Percentiles rank a stretch among this genome's conserved stretches.
phyloP scores from a whole-genome alignment of 2,888 invertebrate species.

The Muschampia plurimacula region DNA sequence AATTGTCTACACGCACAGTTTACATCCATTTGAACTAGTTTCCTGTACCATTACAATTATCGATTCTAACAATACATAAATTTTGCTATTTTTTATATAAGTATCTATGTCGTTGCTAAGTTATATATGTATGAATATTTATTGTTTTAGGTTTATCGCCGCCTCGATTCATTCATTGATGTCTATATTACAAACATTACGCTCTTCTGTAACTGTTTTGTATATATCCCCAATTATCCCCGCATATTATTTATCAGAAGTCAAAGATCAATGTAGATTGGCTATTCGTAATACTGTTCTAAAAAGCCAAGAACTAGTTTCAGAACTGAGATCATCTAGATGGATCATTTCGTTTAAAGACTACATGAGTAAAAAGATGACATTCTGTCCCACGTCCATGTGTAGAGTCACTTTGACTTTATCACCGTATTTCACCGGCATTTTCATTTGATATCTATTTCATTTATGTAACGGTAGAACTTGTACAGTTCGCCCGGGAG shows the following conservation, averaged over 20 bases:
- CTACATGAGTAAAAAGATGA: slow-evolving; percentile 80
- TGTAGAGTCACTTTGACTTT: slow-evolving; percentile 72
- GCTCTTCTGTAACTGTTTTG: slow-evolving; percentile 64
- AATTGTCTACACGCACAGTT: slow-evolving; percentile 35
- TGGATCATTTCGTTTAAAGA: slow-evolving; percentile 74
- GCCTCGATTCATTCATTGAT: slow-evolving; percentile 69
- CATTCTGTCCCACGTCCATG: slow-evolving; percentile 78
- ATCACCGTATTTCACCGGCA: slow-evolving; percentile 76
- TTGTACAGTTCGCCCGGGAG: too few relatives aligned
- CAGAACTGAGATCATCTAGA: slow-evolving; percentile 59
- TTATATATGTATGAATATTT: slow-evolving; percentile 52
- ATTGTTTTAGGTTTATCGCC: slow-evolving; percentile 84
- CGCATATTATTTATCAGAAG: slow-evolving; percentile 60
- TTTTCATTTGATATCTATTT: slow-evolving; percentile 61
- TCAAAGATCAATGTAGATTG: slow-evolving; percentile 60
- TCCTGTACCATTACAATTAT: slow-evolving; percentile 26
- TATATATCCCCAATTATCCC: slow-evolving; percentile 64
- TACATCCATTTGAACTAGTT: slow-evolving; percentile 37
- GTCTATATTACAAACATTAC: slow-evolving; percentile 63
- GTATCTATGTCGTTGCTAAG: slow-evolving; percentile 16
- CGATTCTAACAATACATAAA: slow-evolving; percentile 11
- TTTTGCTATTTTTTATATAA: slow-evolving; percentile 23
- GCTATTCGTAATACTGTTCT: slow-evolving; percentile 57
- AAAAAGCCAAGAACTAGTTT: slow-evolving; percentile 56
- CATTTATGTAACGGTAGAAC: neutral